A percentile compares a stretch with the other conserved stretches of the same genome.
phyloP scores from a whole-genome alignment of 2,888 invertebrate genomes.

The Macrophya annulata region DNA sequence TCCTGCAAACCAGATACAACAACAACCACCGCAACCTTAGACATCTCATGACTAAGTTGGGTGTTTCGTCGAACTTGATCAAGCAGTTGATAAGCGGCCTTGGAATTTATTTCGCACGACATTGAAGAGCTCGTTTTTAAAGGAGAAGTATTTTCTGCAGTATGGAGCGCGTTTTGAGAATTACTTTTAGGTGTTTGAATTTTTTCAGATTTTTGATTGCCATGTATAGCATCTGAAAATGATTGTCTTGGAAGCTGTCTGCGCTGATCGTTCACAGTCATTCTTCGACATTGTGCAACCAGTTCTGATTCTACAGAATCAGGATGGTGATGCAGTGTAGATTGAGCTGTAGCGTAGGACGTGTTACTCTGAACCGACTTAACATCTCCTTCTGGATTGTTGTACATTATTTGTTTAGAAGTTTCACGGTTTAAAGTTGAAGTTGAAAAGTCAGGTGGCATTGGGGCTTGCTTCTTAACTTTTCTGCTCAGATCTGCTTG shows the following conservation, averaged over 20 bases:
- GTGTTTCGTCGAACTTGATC: constrained; percentile 92
- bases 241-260: constrained; percentile 68
- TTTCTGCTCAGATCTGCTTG: constrained; percentile 80
- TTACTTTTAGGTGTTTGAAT: constrained; percentile 65
- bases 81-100: constrained; percentile 88
- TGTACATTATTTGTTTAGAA: constrained; percentile 59
- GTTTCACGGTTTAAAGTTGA: constrained; percentile 70
- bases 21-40: constrained; percentile 91
- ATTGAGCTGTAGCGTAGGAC: constrained; percentile 68
- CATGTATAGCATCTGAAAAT: constrained; percentile 68
- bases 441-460: constrained; percentile 75
- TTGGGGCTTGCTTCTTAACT: constrained; percentile 76
- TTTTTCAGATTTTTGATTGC: constrained; percentile 59
- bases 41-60: constrained; percentile 92
- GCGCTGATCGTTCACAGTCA: constrained; percentile 63
- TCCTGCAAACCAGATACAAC: constrained; percentile 84
- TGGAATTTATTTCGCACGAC: constrained; percentile 75
- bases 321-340: constrained; percentile 57
- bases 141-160: constrained; percentile 70
- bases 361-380: constrained; percentile 66
- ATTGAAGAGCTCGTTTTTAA: constrained; percentile 71
- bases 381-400: constrained; percentile 65
- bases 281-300: constrained; percentile 56
- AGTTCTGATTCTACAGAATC: constrained; percentile 57
- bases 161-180: constrained; percentile 68